These are phyloP conservation scores for Myopa tessellatipennis DNA, from an alignment of 2,888 invertebrate genomes.

Conservation along the genomic window DNA sequence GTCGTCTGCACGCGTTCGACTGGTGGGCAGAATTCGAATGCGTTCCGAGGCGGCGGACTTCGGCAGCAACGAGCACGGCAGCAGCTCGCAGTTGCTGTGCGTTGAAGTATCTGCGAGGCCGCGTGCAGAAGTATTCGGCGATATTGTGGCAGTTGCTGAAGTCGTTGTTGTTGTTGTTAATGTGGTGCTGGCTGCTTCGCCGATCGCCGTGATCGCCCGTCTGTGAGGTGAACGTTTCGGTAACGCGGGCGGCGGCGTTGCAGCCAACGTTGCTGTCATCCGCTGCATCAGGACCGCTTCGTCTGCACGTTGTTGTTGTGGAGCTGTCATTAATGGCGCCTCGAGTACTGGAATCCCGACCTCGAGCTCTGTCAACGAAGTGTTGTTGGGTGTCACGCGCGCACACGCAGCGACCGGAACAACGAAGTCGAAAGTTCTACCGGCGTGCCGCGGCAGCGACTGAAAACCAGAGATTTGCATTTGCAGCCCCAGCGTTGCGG, in stretches of 20 bases:
- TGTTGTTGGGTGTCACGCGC: conserved; percentile 49
- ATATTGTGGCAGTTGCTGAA: too few species aligned
- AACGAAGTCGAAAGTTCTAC: not conserved
- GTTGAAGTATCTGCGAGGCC: conserved; percentile 45
- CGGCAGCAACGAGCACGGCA: conserved; percentile 40
- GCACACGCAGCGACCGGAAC: conserved; percentile 5
- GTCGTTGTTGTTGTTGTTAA: not conserved
- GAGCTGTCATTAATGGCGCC: not conserved
- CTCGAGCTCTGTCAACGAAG: conserved; percentile 46
- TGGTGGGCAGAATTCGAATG: conserved; percentile 25
- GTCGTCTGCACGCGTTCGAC: not conserved
- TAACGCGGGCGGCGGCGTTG: conserved; percentile 38
- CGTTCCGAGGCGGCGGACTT: conserved; percentile 10
- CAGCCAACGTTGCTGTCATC: conserved; percentile 13
- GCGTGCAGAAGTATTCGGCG: conserved; percentile 25
- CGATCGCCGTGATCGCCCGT: not conserved
- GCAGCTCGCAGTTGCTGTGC: conserved; percentile 52
- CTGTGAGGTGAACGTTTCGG: conserved; percentile 45
- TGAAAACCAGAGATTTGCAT: conserved; percentile 21
- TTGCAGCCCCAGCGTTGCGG: not conserved
- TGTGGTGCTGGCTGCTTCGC: not conserved
- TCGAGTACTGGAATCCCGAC: not conserved
- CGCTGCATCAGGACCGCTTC: conserved; percentile 14
- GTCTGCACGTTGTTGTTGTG: not conserved
- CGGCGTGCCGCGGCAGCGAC: conserved; percentile 27